These are phyloP conservation scores for Micropoecilia bifurca DNA, from an alignment of 2,797 vertebrate species.

Conservation along the genomic window DNA sequence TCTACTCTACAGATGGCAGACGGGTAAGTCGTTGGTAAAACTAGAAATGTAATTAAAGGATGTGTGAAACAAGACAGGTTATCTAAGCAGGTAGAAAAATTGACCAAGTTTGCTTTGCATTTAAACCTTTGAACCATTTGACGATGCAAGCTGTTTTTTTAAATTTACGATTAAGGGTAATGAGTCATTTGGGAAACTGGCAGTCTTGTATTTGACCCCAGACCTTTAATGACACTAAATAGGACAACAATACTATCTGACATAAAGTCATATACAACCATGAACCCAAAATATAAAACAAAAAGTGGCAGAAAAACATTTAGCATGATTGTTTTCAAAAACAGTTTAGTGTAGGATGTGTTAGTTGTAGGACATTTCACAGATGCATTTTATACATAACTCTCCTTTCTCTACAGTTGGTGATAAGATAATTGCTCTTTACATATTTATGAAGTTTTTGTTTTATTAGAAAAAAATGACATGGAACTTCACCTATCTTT, in stretches of 20 bases:
- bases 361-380: background rate
- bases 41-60: slow-evolving; percentile 2
- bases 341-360: background rate
- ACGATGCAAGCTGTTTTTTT: background rate
- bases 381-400: background rate
- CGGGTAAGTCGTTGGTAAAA: slow-evolving; percentile 83
- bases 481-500: background rate
- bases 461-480: background rate
- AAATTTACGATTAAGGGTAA: background rate
- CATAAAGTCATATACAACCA: background rate
- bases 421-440: background rate
- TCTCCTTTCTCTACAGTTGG: background rate
- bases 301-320: background rate
- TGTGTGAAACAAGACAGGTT: background rate
- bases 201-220: background rate
- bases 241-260: background rate
- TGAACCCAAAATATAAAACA: background rate
- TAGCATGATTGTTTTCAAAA: background rate
- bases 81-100: background rate
- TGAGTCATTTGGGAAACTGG: background rate
- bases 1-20: slow-evolving; percentile 90
- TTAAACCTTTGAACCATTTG: background rate
- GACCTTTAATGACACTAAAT: background rate
- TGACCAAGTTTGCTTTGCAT: background rate
- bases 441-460: background rate